phyloP scores from a whole-genome alignment of 2,888 invertebrate species.

The Thereva unica region DNA sequence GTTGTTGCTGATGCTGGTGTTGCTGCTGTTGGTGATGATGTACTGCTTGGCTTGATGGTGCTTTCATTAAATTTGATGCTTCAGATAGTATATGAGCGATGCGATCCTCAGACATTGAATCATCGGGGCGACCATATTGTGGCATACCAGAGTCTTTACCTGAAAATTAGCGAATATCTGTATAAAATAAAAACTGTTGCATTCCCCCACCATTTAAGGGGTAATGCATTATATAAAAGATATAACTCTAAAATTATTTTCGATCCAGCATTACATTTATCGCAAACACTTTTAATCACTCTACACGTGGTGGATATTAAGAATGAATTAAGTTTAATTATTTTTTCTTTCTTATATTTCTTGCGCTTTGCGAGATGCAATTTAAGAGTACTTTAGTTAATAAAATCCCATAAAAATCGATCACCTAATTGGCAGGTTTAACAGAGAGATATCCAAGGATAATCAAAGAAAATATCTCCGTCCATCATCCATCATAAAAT shows the following conservation, averaged over 20 bases:
- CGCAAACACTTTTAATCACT: no score
- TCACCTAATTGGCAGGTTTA: no score
- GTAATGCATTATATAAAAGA: conserved; percentile 8
- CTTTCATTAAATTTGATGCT: conserved; percentile 87
- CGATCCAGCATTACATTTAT: neutral
- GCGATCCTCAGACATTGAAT: conserved; percentile 85
- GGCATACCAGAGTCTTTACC: conserved; percentile 75
- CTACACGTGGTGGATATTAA: no score
- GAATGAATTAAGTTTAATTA: no score
- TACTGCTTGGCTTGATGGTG: conserved; percentile 55
- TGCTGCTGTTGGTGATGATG: conserved; percentile 48
- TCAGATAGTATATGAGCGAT: conserved; percentile 92
- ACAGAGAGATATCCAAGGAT: no score
- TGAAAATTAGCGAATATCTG: conserved; percentile 41
- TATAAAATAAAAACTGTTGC: conserved; percentile 37
- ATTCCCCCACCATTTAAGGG: conserved; percentile 19
- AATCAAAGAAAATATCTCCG: no score
- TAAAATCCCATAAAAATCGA: no score
- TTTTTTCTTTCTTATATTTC: no score
- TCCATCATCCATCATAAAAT: no score
- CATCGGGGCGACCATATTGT: conserved; percentile 75
- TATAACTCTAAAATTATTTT: conserved; percentile 1
- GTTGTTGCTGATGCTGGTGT: conserved; percentile 62
- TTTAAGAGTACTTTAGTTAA: no score
- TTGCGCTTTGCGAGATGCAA: no score